These are phyloP conservation scores for Sylvietta virens DNA, from an alignment of 2,113 vertebrate species.

Conservation along the genomic window DNA sequence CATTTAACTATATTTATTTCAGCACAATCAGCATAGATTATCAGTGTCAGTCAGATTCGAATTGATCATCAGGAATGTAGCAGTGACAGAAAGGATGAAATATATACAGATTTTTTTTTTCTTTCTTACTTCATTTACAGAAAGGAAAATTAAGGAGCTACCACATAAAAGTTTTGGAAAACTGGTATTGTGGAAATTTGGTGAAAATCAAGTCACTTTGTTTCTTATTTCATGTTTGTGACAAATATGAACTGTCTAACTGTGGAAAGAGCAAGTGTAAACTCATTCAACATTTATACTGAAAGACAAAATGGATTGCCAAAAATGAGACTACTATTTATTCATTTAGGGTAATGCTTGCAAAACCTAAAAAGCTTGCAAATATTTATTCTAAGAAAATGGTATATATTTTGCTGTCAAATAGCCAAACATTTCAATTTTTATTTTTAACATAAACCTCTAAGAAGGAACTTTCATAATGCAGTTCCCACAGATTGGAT, in stretches of 20 bases:
- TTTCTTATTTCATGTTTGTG: background rate
- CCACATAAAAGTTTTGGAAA: background rate
- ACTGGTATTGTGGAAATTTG: background rate
- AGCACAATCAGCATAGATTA: background rate
- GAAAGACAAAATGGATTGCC: background rate
- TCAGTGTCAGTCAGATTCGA: background rate
- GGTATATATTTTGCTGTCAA: background rate
- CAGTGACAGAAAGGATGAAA: background rate
- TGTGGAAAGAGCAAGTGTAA: background rate
- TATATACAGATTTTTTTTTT: background rate
- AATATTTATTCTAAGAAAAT: background rate
- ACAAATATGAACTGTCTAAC: background rate
- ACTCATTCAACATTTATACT: background rate
- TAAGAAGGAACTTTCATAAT: background rate
- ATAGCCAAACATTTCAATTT: background rate
- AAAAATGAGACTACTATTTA: background rate
- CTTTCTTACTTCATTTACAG: background rate
- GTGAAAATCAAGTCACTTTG: background rate
- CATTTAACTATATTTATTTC: background rate
- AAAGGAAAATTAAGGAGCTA: background rate
- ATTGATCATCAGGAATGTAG: background rate
- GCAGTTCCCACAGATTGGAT: background rate
- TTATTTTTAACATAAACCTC: background rate
- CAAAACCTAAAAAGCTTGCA: background rate
- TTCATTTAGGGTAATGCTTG: background rate